These are phyloP conservation scores for Saimiri boliviensis DNA, from an alignment of 2,113 vertebrate genomes.

Conservation along the genomic window DNA sequence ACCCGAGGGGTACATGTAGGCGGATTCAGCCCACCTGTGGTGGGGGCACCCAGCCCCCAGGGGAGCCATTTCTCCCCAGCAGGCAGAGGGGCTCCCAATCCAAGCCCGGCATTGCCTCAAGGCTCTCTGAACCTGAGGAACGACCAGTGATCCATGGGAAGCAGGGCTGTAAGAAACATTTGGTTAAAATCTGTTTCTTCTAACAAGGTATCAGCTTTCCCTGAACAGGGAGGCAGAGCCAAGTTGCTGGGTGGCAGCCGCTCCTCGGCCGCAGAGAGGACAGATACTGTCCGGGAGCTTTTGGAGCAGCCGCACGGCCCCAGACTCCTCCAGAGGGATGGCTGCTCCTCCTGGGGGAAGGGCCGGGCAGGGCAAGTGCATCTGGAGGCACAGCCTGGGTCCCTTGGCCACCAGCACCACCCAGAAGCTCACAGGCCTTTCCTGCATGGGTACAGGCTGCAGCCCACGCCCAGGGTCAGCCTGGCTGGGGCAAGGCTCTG, in stretches of 20 bases:
- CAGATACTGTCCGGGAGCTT: fast-evolving
- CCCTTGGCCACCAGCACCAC: fast-evolving
- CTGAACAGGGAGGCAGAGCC: fast-evolving
- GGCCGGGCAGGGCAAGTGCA: neutral
- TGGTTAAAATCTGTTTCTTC: neutral
- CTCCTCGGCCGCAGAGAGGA: fast-evolving
- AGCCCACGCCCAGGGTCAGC: too few relatives aligned
- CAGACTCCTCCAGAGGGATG: neutral
- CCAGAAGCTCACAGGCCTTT: neutral
- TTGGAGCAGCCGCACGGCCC: fast-evolving
- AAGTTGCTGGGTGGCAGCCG: fast-evolving
- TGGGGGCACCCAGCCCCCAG: fast-evolving
- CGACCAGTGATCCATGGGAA: fast-evolving
- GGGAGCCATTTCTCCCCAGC: fast-evolving
- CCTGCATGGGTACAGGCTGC: neutral
- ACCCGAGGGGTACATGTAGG: fast-evolving
- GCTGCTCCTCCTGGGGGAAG: neutral
- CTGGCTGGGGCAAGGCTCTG: neutral
- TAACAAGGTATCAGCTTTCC: fast-evolving
- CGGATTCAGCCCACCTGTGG: fast-evolving
- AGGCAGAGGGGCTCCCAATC: fast-evolving
- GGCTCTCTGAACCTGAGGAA: fast-evolving
- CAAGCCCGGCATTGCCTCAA: fast-evolving
- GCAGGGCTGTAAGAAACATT: fast-evolving
- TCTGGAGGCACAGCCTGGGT: neutral